phyloP scores from a whole-genome alignment of 1,140 invertebrate genomes.

The Ips nitidus region DNA sequence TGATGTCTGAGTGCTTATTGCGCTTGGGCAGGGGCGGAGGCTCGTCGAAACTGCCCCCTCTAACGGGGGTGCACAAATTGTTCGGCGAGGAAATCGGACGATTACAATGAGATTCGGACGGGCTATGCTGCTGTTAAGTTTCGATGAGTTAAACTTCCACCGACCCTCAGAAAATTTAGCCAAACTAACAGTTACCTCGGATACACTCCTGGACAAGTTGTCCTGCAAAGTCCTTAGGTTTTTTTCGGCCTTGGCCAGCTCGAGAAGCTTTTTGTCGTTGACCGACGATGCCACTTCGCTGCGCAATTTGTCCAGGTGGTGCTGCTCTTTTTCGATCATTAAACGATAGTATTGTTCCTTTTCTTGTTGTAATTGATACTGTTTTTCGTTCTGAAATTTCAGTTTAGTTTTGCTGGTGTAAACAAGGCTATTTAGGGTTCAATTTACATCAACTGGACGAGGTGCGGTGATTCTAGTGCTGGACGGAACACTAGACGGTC shows the following conservation, averaged over 20 bases:
- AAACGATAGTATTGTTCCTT: constrained; percentile 67
- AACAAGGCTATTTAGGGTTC: no score
- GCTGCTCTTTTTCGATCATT: constrained; percentile 72
- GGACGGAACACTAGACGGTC: constrained; percentile 45
- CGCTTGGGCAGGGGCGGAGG: constrained; percentile 51
- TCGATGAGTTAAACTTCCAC: no score
- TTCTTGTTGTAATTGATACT: constrained; percentile 65
- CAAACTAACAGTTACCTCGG: constrained; percentile 15
- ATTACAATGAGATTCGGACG: constrained; percentile 24
- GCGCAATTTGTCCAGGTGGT: constrained; percentile 65
- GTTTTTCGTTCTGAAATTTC: constrained; percentile 63
- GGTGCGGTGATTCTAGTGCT: constrained; percentile 73
- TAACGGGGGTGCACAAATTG: constrained; percentile 3
- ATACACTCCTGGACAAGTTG: constrained; percentile 51
- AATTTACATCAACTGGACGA: constrained; percentile 75
- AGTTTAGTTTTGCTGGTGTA: no score
- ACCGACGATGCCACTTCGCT: constrained; percentile 45
- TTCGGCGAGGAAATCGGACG: constrained; percentile 36
- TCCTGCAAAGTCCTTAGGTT: constrained; percentile 64
- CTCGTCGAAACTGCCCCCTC: constrained; percentile 36
- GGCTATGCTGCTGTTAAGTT: constrained; percentile 49
- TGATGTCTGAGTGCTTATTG: constrained; percentile 33
- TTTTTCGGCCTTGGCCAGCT: constrained; percentile 62
- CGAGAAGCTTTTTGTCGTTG: constrained; percentile 52
- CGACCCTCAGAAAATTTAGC: constrained; percentile 36